These are phyloP conservation scores for Cepphus grylle DNA, from an alignment of 2,113 vertebrate species.

Conservation along the genomic window DNA sequence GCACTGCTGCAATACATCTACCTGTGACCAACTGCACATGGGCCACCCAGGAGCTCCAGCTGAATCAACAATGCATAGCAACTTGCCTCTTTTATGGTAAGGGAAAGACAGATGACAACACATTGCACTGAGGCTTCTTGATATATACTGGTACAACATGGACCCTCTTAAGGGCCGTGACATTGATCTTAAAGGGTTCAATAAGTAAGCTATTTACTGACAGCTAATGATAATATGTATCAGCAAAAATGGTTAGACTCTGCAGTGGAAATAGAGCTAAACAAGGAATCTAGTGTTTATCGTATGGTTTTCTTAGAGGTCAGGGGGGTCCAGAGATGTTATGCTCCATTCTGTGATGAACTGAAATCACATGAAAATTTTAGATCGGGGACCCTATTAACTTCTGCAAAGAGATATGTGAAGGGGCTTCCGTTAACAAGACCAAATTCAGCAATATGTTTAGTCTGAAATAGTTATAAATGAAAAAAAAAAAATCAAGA, in stretches of 20 bases:
- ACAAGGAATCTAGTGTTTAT: not conserved
- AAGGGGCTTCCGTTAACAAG: not conserved
- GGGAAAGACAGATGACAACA: not conserved
- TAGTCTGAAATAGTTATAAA: not conserved
- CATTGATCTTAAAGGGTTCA: not conserved
- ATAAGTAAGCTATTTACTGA: not conserved
- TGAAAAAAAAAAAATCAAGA: not conserved
- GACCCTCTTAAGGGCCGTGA: not conserved
- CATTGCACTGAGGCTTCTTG: not conserved
- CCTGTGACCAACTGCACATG: conserved; percentile 27
- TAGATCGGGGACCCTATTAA: not conserved
- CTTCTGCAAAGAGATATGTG: not conserved
- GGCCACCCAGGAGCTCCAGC: conserved; percentile 55
- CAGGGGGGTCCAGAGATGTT: not conserved
- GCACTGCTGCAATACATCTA: conserved; percentile 23
- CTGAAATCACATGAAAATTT: not conserved
- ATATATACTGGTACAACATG: not conserved
- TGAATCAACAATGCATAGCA: conserved; percentile 20
- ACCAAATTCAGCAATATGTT: not conserved
- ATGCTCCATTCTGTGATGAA: not conserved
- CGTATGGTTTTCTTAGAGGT: not conserved
- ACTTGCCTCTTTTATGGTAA: not conserved
- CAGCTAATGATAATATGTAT: not conserved
- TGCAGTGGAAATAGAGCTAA: not conserved
- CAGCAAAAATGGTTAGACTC: not conserved